Evolutionary conservation across 35 echinoderm and acorn worm genomes (phyloP), one percentile per base, ranked within the genome.

Genomic region (Ptychodera flava): DNA sequence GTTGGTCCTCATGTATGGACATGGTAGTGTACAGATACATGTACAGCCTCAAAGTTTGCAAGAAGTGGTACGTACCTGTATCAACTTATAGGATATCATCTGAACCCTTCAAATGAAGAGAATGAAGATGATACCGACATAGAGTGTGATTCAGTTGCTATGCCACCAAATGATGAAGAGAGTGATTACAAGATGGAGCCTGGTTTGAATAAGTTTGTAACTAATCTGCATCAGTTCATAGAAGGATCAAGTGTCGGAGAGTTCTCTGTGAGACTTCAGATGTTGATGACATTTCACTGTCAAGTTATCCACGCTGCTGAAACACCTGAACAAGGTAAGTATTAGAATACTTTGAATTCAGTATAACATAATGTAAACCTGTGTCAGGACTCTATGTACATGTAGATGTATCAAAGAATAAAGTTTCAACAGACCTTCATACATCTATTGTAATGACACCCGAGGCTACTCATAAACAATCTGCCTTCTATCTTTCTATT

Each of bases 31-130:
- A 90, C 90, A 86, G 79, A 28, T 88, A 92, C 28, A 34, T 77
- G 28, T n/a, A n/a, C n/a, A n/a, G n/a, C n/a, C 90, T 90, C 64
- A 78, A 83, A 33, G 79, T 87, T 36, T 33, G 80, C 80, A 94
- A 94, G 79, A 92, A 90, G 90, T 99, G 96, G 96, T 99, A 94
- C 38, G n/a, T 86, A 99, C 16, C 31, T 99, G 30, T 99, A 99
- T 35, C 90, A 89, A 16, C 90, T 99, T n/a, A 37, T 99, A 35
- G 80, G 91, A 36, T 85, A 84, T 64, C 29, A 64, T 22, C 22
- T 64, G 45, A 22, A 6, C 22, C 45, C 6, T 64, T 22, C 45
- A 64, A 6, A 64, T 12, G 45, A 64, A 12, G 22, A 22, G 6
- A 22, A 64, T 64, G 45, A 64, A 64, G 45, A n/a, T n/a, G 45